These are phyloP conservation scores for Serinus canaria DNA, from an alignment of 2,113 vertebrate species.

Conservation along the genomic window DNA sequence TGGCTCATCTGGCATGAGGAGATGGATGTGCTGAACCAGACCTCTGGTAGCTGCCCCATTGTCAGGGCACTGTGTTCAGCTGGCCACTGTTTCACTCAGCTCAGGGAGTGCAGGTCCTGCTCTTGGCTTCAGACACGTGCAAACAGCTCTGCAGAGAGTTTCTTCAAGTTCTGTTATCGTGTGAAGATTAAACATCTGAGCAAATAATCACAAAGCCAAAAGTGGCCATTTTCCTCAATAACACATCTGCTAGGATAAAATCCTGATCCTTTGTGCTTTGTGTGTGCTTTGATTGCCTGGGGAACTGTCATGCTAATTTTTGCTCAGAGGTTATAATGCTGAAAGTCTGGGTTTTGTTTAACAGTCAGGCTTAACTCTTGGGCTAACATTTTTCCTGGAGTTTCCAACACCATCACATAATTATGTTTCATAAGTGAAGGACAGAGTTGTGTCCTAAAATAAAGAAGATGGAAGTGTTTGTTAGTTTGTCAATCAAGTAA, in stretches of 20 bases:
- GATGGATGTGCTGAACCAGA: background rate
- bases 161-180: background rate
- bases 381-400: background rate
- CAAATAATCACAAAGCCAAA: slow-evolving; percentile 15
- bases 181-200: slow-evolving; percentile 17
- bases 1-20: background rate
- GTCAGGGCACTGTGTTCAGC: background rate
- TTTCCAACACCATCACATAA: background rate
- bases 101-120: background rate
- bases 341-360: background rate
- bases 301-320: slow-evolving; percentile 20
- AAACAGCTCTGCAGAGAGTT: background rate
- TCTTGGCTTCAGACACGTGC: background rate
- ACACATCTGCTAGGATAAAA: slow-evolving; percentile 41
- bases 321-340: background rate
- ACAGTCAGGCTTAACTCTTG: background rate
- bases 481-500: background rate
- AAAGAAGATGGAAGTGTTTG: background rate
- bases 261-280: background rate
- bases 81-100: background rate
- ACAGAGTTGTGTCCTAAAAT: background rate
- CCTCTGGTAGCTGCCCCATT: background rate
- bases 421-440: background rate
- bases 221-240: slow-evolving; percentile 28
- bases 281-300: background rate